Evolutionary conservation across 2,888 invertebrate species (phyloP).

Genomic region (Nasonia oneida): DNA sequence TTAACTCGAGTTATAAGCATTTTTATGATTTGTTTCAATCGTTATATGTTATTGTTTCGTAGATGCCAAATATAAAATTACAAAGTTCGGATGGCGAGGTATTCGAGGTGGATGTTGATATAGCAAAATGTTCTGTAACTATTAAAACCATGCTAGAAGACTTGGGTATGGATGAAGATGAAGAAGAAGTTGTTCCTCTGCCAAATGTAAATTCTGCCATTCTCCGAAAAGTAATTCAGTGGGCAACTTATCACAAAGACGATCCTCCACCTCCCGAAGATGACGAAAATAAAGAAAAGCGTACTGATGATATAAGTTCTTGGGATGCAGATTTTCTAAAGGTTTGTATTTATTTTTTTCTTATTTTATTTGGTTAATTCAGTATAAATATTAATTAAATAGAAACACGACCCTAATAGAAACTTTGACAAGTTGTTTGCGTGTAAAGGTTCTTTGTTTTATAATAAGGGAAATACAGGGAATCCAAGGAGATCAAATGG

Average conservation of each 20-base stretch:
- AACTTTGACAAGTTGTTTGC: too few relatives aligned
- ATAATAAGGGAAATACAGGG: too few relatives aligned
- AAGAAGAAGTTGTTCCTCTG: conserved; percentile 96
- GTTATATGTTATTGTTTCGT: conserved; percentile 64
- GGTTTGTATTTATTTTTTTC: conserved; percentile 68
- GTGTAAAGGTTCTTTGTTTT: too few relatives aligned
- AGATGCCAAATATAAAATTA: conserved; percentile 97
- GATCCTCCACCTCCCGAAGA: conserved; percentile 98
- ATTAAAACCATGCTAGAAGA: conserved; percentile 99
- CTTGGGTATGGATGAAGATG: conserved; percentile 94
- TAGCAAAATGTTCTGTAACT: conserved; percentile 98
- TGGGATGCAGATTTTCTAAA: conserved; percentile 99
- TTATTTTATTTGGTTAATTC: too few relatives aligned
- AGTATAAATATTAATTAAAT: too few relatives aligned
- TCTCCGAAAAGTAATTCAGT: conserved; percentile 94
- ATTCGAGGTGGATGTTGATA: conserved; percentile 97
- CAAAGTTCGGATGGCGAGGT: conserved; percentile 97
- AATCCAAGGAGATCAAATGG: too few relatives aligned
- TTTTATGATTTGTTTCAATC: too few relatives aligned
- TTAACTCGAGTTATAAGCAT: too few relatives aligned
- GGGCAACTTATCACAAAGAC: conserved; percentile 96
- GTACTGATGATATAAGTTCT: conserved; percentile 99
- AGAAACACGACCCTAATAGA: too few relatives aligned
- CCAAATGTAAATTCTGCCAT: conserved; percentile 99
- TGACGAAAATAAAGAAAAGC: conserved; percentile 97